Percentiles rank a stretch among this genome's conserved stretches.
phyloP scores from a whole-genome alignment of 2,888 invertebrate species.

The Oxycera nigricornis region DNA sequence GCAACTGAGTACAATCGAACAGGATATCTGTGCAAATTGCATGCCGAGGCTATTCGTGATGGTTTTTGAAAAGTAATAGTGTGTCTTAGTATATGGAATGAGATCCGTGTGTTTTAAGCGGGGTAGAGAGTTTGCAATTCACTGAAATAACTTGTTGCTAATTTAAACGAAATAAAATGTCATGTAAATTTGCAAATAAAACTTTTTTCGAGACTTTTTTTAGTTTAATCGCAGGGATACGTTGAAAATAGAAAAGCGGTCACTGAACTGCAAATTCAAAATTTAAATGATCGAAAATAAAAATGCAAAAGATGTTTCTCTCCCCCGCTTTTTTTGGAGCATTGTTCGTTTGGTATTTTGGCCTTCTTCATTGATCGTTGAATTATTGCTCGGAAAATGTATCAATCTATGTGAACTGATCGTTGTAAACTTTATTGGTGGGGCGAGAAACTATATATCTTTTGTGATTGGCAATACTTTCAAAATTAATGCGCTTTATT shows the following conservation, averaged over 20 bases:
- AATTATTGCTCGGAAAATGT: background rate
- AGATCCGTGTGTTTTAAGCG: conserved; percentile 59
- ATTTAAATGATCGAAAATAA: background rate
- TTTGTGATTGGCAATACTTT: conserved; percentile 43
- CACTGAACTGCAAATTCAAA: conserved; percentile 49
- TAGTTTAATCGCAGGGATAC: background rate
- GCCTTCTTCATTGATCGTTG: conserved; percentile 26
- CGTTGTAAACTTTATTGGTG: conserved; percentile 42
- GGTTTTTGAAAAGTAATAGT: background rate
- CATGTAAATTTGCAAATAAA: background rate
- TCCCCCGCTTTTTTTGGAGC: conserved; percentile 47
- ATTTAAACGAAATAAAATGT: no score
- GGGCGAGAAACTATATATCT: conserved; percentile 46
- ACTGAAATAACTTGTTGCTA: no score
- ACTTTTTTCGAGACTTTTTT: conserved; percentile 5
- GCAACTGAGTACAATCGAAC: background rate
- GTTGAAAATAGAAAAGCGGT: conserved; percentile 47
- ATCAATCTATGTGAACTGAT: no score
- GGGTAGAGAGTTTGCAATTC: conserved; percentile 72
- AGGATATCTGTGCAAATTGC: conserved; percentile 1
- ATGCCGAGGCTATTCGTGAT: conserved; percentile 1
- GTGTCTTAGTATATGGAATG: no score
- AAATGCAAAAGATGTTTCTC: conserved; percentile 40
- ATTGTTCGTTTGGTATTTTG: conserved; percentile 45
- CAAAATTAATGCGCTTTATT: conserved; percentile 32